Conservation (phyloP, 2,888 invertebrate species). For the Eupithecia dodoneata region DNA sequence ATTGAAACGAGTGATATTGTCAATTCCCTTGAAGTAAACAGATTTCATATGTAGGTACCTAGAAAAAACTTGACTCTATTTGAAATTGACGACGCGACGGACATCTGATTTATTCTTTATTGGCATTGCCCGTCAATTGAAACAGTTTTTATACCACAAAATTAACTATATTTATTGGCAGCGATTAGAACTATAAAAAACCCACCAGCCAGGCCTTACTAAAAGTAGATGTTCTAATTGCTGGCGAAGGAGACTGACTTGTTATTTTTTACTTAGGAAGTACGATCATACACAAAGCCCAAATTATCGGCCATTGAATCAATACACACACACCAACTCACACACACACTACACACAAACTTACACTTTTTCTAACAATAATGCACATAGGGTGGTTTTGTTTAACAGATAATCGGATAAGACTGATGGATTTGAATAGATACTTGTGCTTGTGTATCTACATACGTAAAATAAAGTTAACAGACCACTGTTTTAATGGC, state of each 20-base stretch:
- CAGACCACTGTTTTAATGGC: too few relatives aligned
- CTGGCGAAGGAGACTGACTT: not conserved
- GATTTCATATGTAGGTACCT: not conserved
- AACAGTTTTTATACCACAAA: not conserved
- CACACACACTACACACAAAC: too few relatives aligned
- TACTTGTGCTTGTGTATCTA: too few relatives aligned
- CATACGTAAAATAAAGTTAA: too few relatives aligned
- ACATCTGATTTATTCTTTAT: constrained; percentile 8
- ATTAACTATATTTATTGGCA: constrained; percentile 5
- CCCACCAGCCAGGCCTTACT: not conserved
- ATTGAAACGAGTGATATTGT: not conserved
- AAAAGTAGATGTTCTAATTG: not conserved
- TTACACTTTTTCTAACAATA: too few relatives aligned
- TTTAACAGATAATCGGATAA: too few relatives aligned
- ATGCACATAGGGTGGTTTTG: too few relatives aligned
- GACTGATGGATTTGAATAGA: too few relatives aligned
- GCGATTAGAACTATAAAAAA: constrained; percentile 6
- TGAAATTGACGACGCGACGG: not conserved
- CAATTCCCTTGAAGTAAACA: not conserved
- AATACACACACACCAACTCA: too few relatives aligned
- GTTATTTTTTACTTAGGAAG: not conserved
- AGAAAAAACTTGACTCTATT: not conserved
- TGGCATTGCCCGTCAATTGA: constrained; percentile 8
- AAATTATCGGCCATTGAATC: too few relatives aligned
- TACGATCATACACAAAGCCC: not conserved